Percentiles rank a stretch among this genome's conserved stretches.
Evolutionary conservation across 2,888 invertebrate species (phyloP).

Genomic region (Conchocele bisecta): DNA sequence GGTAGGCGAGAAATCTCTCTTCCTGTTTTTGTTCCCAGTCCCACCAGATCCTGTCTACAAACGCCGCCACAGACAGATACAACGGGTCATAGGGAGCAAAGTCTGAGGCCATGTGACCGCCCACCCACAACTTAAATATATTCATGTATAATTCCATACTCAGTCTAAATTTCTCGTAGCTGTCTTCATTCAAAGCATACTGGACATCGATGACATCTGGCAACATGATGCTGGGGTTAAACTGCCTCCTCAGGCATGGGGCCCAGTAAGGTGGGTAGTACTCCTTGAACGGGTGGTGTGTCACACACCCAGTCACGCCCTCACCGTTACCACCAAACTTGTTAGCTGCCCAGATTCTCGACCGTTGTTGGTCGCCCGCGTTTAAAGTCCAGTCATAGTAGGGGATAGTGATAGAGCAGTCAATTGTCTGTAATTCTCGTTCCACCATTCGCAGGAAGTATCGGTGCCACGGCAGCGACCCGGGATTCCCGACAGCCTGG

Average conservation of each 20-base stretch:
- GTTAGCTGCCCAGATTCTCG: constrained; percentile 78
- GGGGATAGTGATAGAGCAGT: constrained; percentile 79
- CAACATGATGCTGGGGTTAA: constrained; percentile 72
- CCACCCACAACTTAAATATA: constrained; percentile 77
- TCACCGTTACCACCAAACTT: constrained; percentile 80
- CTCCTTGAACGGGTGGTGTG: constrained; percentile 79
- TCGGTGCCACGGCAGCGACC: constrained; percentile 80
- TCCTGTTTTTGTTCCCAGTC: constrained; percentile 76
- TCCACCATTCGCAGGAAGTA: constrained; percentile 77
- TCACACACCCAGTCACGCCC: constrained; percentile 71
- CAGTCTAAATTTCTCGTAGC: constrained; percentile 73
- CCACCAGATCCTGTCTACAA: constrained; percentile 79
- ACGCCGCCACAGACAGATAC: constrained; percentile 78
- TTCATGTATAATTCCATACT: constrained; percentile 71
- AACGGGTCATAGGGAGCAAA: constrained; percentile 79
- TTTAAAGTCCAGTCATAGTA: constrained; percentile 82
- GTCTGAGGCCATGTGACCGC: constrained; percentile 79
- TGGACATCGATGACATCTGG: constrained; percentile 79
- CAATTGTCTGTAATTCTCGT: constrained; percentile 71
- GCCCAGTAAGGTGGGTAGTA: constrained; percentile 73
- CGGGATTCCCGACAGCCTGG: constrained; percentile 75
- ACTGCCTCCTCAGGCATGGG: constrained; percentile 77
- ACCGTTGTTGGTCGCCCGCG: constrained; percentile 72
- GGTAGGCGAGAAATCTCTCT: constrained; percentile 70
- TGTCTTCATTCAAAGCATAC: constrained; percentile 70